phyloP scores from a whole-genome alignment of 2,113 vertebrate species.

The Bos javanicus region DNA sequence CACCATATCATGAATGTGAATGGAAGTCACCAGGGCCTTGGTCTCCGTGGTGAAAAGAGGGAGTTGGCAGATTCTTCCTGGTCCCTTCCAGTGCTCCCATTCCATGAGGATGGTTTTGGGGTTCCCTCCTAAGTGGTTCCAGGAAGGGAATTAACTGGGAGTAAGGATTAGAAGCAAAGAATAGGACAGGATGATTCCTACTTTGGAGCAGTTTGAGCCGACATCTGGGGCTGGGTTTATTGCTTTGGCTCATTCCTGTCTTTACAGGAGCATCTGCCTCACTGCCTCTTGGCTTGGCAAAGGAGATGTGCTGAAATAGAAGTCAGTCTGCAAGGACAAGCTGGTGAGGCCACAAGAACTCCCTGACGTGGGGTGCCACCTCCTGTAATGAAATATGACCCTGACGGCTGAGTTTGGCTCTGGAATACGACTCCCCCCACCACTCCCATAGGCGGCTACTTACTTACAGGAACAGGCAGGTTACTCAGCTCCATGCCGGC shows the following conservation, averaged over 20 bases:
- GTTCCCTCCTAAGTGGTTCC: background rate
- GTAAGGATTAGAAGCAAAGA: background rate
- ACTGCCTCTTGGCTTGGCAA: conserved; percentile 43
- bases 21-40: background rate
- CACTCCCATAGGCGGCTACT: background rate
- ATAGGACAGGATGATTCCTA: background rate
- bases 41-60: background rate
- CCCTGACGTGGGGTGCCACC: background rate
- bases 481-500: background rate
- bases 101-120: background rate
- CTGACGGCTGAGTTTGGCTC: background rate
- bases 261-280: conserved; percentile 44
- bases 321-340: conserved; percentile 40
- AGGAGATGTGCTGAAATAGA: conserved; percentile 32
- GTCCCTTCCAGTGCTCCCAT: background rate
- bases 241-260: conserved; percentile 46
- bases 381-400: conserved; percentile 23
- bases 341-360: conserved; percentile 27
- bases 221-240: conserved; percentile 59
- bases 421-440: background rate
- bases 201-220: conserved; percentile 45
- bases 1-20: background rate
- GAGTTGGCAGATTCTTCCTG: background rate
- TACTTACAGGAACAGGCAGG: background rate
- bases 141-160: background rate